A percentile compares a stretch with the other conserved stretches of the same genome.
phyloP scores from a whole-genome alignment of 2,113 vertebrate genomes.

The Nanorana parkeri region DNA sequence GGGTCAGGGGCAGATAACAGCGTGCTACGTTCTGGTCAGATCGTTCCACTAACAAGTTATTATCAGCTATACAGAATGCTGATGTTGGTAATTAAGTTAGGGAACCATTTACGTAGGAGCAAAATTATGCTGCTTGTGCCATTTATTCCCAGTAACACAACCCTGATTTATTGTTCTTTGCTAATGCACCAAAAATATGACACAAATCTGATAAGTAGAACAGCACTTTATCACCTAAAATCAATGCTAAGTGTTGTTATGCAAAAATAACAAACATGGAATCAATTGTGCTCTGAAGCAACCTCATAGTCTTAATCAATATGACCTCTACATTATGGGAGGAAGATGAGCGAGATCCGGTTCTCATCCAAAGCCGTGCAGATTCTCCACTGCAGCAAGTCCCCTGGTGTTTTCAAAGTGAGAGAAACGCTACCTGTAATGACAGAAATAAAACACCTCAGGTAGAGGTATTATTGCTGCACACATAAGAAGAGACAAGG shows the following conservation, averaged over 20 bases:
- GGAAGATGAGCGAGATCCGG: constrained; percentile 1
- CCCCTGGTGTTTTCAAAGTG: constrained; percentile 18
- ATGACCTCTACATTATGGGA: constrained; percentile 40
- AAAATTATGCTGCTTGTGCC: constrained; percentile 59
- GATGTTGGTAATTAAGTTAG: neutral
- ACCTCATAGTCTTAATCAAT: constrained; percentile 35
- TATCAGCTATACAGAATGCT: neutral
- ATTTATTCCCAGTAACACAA: constrained; percentile 71
- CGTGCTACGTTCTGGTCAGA: too few species aligned
- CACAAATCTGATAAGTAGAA: constrained; percentile 40
- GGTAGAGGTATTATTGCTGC: constrained; percentile 16
- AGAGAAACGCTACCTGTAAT: constrained; percentile 33
- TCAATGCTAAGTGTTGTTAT: constrained; percentile 48
- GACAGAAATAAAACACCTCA: constrained; percentile 48
- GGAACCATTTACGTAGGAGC: neutral
- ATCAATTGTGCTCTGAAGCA: constrained; percentile 31
- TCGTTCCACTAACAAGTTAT: too few species aligned
- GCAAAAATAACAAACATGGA: constrained; percentile 46
- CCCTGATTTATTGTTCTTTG: constrained; percentile 48
- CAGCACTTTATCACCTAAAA: constrained; percentile 50
- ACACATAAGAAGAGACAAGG: constrained; percentile 42
- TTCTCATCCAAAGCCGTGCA: constrained; percentile 1
- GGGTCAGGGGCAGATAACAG: too few species aligned
- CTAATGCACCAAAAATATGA: constrained; percentile 6
- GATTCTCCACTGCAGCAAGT: constrained; percentile 23